phyloP scores from a whole-genome alignment of 2,888 invertebrate genomes.

The Quadroppia sp. region DNA sequence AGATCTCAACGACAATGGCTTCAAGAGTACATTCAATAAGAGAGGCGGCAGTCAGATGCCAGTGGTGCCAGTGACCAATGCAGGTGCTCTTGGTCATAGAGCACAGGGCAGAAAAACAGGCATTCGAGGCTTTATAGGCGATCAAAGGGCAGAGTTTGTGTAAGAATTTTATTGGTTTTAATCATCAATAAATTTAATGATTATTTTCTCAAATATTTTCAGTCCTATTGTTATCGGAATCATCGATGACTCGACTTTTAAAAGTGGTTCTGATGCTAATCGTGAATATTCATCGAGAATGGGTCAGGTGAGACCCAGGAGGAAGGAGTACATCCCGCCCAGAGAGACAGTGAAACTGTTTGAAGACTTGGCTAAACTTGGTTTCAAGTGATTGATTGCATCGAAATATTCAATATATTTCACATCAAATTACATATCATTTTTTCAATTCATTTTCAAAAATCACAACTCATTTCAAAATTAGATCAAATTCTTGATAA shows the following conservation, averaged over 20 bases:
- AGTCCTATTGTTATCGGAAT: slow-evolving; percentile 21
- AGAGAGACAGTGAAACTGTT: slow-evolving; percentile 23
- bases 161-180: not conserved
- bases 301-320: not conserved
- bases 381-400: not conserved
- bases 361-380: slow-evolving; percentile 18
- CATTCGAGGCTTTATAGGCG: not conserved
- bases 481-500: too few relatives aligned
- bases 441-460: too few relatives aligned
- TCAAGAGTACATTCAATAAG: not conserved
- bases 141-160: slow-evolving; percentile 22
- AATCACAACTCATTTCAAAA: too few relatives aligned
- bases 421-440: too few relatives aligned
- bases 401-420: not conserved
- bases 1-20: slow-evolving; percentile 6
- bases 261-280: not conserved
- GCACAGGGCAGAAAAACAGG: not conserved
- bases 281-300: not conserved
- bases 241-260: not conserved
- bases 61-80: not conserved
- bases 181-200: not conserved
- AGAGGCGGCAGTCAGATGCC: not conserved
- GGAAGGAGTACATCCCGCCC: not conserved
- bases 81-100: not conserved
- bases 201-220: not conserved